Evolutionary conservation across 2,888 invertebrate genomes (phyloP), one percentile per base, ranked within the genome.

Genomic region (Elmis aenea): DNA sequence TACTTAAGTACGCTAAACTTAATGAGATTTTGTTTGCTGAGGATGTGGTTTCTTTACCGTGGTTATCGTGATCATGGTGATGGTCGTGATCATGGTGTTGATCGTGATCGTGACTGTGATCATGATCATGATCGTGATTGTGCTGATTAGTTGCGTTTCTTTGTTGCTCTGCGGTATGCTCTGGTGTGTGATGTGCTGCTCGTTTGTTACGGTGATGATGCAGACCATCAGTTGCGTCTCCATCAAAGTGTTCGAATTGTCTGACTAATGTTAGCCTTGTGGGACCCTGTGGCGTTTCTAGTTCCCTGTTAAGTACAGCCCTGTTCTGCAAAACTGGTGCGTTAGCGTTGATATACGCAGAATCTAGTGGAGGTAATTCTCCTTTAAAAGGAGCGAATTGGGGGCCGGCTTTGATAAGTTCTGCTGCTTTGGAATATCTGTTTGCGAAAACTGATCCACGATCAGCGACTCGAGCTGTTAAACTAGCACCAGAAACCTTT

Each of bases 331-430:
- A 44, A 39, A 68, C 65, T 13, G 65, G 62, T 2, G 58, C 55
- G 24, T 55, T 59, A 10, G 66, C 66, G 10, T 64, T 57, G 11
- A 71, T 55, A 38, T 71, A 68, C 12, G 68, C 67, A 1, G 72
- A 67, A 14, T 74, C 66, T 24, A 74, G 63, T 1, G 79, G 79
- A 5, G 86, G 85, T 3, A 83, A 72, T 56, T 86, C 83, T 0
- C 86, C 87, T 52, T 72, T 77, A 51, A 81, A 87, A 2, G 81
- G 81, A 1, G 79, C 81, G 48, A 83, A 84, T 57, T 87, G 87
- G 2, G 87, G 86, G 13, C 76, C 58, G 12, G 60, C 75, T 51
- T 76, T 77, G 28, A 82, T 71, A 2, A 83, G 66, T 22, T 79
- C 67, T 33, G 83, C 77, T 0, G 79, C 69, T 42, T 74, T 73